Evolutionary conservation across 2,888 invertebrate genomes (phyloP).

Genomic region (Dinocampus coccinellae): DNA sequence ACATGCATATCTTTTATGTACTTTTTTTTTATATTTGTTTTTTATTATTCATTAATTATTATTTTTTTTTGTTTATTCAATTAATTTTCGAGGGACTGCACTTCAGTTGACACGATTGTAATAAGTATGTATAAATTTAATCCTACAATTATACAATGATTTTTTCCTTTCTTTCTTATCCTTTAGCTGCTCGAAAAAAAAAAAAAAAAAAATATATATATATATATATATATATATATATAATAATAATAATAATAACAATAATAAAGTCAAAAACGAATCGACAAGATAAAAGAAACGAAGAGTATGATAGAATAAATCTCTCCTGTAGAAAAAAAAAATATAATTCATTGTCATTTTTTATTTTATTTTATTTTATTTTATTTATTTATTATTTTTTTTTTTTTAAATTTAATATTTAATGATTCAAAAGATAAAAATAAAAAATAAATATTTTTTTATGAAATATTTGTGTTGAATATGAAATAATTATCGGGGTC

Average conservation of each 20-base stretch:
- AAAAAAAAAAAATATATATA: too few relatives aligned
- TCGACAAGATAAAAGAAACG: not conserved
- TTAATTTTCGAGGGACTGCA: constrained; percentile 47
- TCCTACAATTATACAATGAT: constrained; percentile 59
- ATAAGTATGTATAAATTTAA: constrained; percentile 64
- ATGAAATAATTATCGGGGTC: not conserved
- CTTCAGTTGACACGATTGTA: constrained; percentile 60
- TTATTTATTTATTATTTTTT: too few relatives aligned
- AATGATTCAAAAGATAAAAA: not conserved
- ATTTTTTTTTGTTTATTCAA: too few relatives aligned
- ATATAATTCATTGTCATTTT: not conserved
- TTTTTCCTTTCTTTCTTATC: constrained; percentile 41
- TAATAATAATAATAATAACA: not conserved
- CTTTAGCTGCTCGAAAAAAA: not conserved
- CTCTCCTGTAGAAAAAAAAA: too few relatives aligned
- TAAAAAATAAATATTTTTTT: not conserved
- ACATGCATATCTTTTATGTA: not conserved
- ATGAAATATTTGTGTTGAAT: not conserved
- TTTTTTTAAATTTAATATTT: not conserved
- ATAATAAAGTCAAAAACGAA: not conserved
- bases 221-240: too few relatives aligned
- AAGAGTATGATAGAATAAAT: too few relatives aligned
- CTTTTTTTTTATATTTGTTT: not conserved
- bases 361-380: too few relatives aligned
- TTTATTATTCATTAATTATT: too few relatives aligned